phyloP scores from a whole-genome alignment of 1,140 invertebrate genomes.

The Melipona quadrifasciata region DNA sequence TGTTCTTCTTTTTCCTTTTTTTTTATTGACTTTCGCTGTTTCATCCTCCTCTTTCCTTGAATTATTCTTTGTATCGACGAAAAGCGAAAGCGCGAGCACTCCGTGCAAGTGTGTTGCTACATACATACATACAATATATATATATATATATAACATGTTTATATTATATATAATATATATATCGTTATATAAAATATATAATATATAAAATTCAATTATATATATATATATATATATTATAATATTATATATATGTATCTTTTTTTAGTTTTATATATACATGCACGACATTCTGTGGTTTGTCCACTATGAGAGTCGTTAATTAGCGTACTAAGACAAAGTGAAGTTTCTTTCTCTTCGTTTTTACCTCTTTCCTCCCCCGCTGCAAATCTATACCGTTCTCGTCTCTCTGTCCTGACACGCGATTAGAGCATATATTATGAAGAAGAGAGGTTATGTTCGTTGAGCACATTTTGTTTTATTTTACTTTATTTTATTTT shows the following conservation, averaged over 20 bases:
- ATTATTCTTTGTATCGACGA: not conserved
- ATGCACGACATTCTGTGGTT: constrained; percentile 6
- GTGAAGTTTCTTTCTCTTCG: not conserved
- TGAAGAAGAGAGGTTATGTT: not conserved
- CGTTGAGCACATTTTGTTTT: constrained; percentile 6
- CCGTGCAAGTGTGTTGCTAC: constrained; percentile 7
- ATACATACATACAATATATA: constrained; percentile 37
- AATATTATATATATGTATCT: constrained; percentile 28
- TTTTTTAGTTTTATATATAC: constrained; percentile 34
- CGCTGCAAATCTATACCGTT: not conserved
- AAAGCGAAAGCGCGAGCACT: constrained; percentile 36
- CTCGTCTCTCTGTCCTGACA: not conserved
- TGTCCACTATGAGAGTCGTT: constrained; percentile 8
- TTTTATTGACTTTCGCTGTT: not conserved
- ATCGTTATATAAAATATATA: constrained; percentile 43
- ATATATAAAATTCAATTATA: constrained; percentile 35
- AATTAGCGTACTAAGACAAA: constrained; percentile 23
- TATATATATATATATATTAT: constrained; percentile 27
- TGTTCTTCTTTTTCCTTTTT: not conserved
- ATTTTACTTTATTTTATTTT: not conserved
- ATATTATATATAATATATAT: constrained; percentile 30
- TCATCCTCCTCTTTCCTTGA: not conserved
- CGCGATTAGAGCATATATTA: constrained; percentile 17
- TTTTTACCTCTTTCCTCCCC: too few relatives aligned
- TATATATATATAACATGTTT: constrained; percentile 26